Conservation (phyloP, 2,888 invertebrate species). For the Pecten maximus region DNA sequence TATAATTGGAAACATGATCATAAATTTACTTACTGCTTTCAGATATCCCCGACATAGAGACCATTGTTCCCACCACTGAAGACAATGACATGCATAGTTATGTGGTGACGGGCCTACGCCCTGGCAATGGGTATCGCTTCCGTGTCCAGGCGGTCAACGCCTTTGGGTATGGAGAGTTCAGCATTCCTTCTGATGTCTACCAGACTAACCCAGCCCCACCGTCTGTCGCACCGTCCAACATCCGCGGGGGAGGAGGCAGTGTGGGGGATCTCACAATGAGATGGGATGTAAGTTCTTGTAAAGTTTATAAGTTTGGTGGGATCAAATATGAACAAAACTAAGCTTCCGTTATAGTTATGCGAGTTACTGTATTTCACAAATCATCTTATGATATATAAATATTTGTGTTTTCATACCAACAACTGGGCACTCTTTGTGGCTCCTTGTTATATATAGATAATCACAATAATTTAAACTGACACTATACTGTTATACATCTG, state of each 20-base stretch:
- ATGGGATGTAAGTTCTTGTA: slow-evolving; percentile 86
- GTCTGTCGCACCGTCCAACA: slow-evolving; percentile 87
- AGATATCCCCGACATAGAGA: slow-evolving; percentile 41
- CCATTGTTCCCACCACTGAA: background rate
- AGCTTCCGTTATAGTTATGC: too few species aligned
- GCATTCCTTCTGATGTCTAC: slow-evolving; percentile 85
- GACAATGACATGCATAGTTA: slow-evolving; percentile 28
- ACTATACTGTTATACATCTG: too few species aligned
- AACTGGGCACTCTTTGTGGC: too few species aligned
- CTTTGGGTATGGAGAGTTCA: slow-evolving; percentile 90
- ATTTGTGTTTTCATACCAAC: too few species aligned
- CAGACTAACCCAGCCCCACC: slow-evolving; percentile 50
- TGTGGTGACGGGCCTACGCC: slow-evolving; percentile 85
- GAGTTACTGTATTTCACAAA: too few species aligned
- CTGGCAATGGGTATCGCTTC: slow-evolving; percentile 95
- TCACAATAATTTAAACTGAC: too few species aligned
- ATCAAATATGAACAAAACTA: too few species aligned
- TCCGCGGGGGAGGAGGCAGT: slow-evolving; percentile 97
- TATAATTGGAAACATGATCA: too few species aligned
- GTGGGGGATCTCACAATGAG: slow-evolving; percentile 95
- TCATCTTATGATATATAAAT: too few species aligned
- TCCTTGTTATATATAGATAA: too few species aligned
- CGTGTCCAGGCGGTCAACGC: slow-evolving; percentile 92
- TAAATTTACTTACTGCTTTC: background rate
- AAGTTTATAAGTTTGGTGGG: too few species aligned